Percentiles rank a stretch among this genome's conserved stretches.
These are phyloP conservation scores for Heteropelma amictum DNA, from an alignment of 2,888 invertebrate genomes.

Conservation along the genomic window DNA sequence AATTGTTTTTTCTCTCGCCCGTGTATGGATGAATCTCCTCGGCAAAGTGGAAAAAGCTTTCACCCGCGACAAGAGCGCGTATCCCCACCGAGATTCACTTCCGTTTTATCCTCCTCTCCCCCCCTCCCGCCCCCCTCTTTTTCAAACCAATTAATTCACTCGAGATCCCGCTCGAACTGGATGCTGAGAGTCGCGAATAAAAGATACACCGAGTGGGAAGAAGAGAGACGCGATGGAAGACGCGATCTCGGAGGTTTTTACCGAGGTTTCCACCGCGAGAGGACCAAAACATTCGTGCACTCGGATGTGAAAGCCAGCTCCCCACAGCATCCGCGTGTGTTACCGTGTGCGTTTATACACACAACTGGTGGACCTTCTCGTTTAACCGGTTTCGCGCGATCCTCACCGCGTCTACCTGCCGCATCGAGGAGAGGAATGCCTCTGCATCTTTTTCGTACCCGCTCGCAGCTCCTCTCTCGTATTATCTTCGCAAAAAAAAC, in stretches of 20 bases:
- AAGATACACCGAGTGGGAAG: neutral
- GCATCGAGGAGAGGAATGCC: constrained; percentile 16
- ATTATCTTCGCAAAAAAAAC: neutral
- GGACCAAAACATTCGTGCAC: constrained; percentile 12
- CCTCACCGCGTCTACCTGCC: constrained; percentile 41
- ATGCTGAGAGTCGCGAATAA: neutral
- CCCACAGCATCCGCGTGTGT: too few relatives aligned
- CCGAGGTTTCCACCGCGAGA: constrained; percentile 4
- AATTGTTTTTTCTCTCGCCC: neutral
- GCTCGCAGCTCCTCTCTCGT: neutral
- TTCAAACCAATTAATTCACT: too few relatives aligned
- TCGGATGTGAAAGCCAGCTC: too few relatives aligned
- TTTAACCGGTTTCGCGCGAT: constrained; percentile 55
- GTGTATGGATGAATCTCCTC: too few relatives aligned
- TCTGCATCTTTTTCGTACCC: constrained; percentile 5
- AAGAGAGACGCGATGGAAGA: neutral
- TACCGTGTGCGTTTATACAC: constrained; percentile 14
- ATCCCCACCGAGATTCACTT: too few relatives aligned
- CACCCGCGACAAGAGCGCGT: too few relatives aligned
- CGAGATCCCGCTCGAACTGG: too few relatives aligned
- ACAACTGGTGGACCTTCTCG: constrained; percentile 20
- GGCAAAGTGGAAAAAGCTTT: neutral
- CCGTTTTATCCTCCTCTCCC: too few relatives aligned
- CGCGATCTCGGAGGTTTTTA: neutral
- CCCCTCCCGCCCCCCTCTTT: too few relatives aligned